phyloP scores from a whole-genome alignment of 1,140 invertebrate species.

The Pseudobourletiella spinata region DNA sequence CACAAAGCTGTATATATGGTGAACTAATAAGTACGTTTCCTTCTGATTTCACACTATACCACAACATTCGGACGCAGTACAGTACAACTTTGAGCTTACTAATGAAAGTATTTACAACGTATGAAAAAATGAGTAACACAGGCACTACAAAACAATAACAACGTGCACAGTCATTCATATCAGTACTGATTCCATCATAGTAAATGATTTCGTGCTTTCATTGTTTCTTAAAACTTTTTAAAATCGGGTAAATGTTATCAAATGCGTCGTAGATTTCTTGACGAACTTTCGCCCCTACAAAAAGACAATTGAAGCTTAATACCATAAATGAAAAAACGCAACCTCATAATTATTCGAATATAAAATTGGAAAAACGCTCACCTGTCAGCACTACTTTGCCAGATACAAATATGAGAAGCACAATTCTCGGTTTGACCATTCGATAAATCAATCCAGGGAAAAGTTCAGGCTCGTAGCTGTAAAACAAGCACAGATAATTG shows the following conservation, averaged over 20 bases:
- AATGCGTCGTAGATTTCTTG: constrained; percentile 99
- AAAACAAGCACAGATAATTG: not conserved
- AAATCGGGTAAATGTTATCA: constrained; percentile 98
- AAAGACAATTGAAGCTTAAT: constrained; percentile 35
- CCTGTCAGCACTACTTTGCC: constrained; percentile 96
- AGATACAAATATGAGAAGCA: constrained; percentile 96
- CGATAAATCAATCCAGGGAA: constrained; percentile 98
- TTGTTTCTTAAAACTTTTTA: constrained; percentile 97
- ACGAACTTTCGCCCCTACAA: constrained; percentile 89
- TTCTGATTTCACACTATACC: no score
- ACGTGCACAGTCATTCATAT: no score
- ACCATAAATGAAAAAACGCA: constrained; percentile 13
- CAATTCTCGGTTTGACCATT: constrained; percentile 99
- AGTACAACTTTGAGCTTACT: no score
- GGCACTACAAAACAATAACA: no score
- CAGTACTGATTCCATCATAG: no score
- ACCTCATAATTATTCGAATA: constrained; percentile 21
- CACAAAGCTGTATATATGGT: no score
- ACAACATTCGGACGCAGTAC: no score
- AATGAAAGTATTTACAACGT: no score
- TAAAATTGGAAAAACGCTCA: no score
- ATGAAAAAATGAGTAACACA: no score
- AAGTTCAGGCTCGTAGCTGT: constrained; percentile 76
- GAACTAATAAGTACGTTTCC: no score
- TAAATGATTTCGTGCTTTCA: no score